phyloP scores from a whole-genome alignment of 2,113 vertebrate genomes.

The Phyllostomus discolor region DNA sequence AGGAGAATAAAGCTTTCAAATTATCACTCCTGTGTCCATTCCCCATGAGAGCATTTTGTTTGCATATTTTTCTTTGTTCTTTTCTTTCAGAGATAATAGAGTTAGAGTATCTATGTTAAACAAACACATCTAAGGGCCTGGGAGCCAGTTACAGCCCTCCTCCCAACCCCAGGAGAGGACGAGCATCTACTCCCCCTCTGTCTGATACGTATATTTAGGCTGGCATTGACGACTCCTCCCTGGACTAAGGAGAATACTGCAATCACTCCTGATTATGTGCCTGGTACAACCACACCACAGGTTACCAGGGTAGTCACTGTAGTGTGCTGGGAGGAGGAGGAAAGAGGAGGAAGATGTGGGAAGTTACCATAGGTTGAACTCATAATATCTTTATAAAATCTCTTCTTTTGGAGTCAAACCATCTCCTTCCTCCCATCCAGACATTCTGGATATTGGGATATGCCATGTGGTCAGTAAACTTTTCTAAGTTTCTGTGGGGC shows the following conservation, averaged over 20 bases:
- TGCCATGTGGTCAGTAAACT: not conserved
- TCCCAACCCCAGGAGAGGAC: not conserved
- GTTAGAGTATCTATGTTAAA: not conserved
- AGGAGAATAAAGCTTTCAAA: not conserved
- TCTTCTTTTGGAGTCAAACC: not conserved
- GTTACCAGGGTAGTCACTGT: not conserved
- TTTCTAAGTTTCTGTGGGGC: not conserved
- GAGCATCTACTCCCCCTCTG: too few species aligned
- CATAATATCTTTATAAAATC: not conserved
- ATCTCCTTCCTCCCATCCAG: not conserved
- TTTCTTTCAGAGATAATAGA: not conserved
- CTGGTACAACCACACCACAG: too few species aligned
- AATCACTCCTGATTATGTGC: not conserved
- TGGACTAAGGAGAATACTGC: not conserved
- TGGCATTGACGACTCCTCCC: not conserved
- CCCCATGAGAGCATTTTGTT: not conserved
- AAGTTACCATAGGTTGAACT: not conserved
- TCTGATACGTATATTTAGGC: not conserved
- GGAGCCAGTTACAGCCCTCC: not conserved
- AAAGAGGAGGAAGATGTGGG: not conserved
- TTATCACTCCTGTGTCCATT: not conserved
- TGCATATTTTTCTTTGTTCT: not conserved
- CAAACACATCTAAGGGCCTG: not conserved
- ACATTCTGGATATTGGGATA: not conserved
- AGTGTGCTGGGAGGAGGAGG: not conserved